A percentile compares a stretch with the other conserved stretches of the same genome.
These are phyloP conservation scores for Atrichornis clamosus DNA, from an alignment of 2,113 vertebrate genomes.

Conservation along the genomic window DNA sequence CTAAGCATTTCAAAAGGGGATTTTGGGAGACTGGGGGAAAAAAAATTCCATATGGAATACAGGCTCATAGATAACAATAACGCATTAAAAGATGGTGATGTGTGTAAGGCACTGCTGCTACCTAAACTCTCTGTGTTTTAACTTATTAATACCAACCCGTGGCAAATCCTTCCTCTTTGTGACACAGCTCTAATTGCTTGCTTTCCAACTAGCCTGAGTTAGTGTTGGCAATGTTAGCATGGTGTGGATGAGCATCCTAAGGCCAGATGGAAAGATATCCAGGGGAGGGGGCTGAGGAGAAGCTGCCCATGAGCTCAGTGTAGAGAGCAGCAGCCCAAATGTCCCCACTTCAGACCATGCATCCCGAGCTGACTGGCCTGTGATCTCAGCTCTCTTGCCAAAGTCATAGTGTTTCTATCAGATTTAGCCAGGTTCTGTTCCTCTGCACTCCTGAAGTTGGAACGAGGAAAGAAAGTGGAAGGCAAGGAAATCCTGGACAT, in stretches of 20 bases:
- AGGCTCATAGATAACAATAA: background rate
- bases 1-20: background rate
- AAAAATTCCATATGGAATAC: background rate
- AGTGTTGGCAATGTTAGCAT: rapidly evolving
- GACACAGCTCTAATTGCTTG: background rate
- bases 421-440: background rate
- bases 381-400: background rate
- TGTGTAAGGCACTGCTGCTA: background rate
- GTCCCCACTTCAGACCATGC: rapidly evolving
- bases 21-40: background rate
- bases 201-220: background rate
- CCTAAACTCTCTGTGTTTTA: background rate
- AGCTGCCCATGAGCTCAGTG: background rate
- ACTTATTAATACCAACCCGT: background rate
- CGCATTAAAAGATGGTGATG: background rate
- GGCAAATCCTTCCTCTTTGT: background rate
- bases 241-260: background rate
- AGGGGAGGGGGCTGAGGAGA: background rate
- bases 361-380: background rate
- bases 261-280: rapidly evolving
- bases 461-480: background rate
- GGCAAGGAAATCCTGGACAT: background rate
- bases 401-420: rapidly evolving
- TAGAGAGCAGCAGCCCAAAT: background rate
- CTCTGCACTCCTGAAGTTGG: background rate